Conservation (phyloP, 2,113 vertebrate genomes). For the Chitala chitala region DNA sequence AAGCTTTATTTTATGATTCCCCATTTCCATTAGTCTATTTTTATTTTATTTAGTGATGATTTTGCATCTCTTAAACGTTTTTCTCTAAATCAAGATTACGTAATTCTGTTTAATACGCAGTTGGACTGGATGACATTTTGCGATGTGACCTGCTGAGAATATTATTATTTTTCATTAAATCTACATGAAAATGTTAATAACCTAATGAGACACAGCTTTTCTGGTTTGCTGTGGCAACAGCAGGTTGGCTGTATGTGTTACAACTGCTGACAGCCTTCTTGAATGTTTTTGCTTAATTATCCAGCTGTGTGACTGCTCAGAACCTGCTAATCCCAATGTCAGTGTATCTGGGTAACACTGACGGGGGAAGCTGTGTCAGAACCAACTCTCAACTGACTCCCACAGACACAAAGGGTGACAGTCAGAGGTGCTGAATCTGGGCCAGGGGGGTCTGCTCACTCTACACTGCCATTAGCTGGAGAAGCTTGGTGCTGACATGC, state of each 20-base stretch:
- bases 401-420: background rate
- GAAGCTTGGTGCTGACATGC: background rate
- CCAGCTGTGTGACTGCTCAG: background rate
- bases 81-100: too few species aligned
- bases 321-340: too few species aligned
- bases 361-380: background rate
- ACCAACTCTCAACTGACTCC: background rate
- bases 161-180: background rate
- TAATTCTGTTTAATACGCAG: too few species aligned
- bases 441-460: background rate
- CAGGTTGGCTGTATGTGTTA: background rate
- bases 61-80: background rate
- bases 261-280: background rate
- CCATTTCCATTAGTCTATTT: background rate
- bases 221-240: background rate
- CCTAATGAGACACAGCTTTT: too few species aligned
- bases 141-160: too few species aligned
- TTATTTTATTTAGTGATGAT: slow-evolving; percentile 12
- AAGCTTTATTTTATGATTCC: too few species aligned
- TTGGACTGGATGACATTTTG: too few species aligned
- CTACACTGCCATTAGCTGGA: too few species aligned
- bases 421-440: background rate
- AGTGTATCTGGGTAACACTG: background rate
- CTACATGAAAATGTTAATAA: background rate
- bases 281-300: too few species aligned